Evolutionary conservation across 2,888 invertebrate genomes (phyloP).

Genomic region (Nomada fucata): DNA sequence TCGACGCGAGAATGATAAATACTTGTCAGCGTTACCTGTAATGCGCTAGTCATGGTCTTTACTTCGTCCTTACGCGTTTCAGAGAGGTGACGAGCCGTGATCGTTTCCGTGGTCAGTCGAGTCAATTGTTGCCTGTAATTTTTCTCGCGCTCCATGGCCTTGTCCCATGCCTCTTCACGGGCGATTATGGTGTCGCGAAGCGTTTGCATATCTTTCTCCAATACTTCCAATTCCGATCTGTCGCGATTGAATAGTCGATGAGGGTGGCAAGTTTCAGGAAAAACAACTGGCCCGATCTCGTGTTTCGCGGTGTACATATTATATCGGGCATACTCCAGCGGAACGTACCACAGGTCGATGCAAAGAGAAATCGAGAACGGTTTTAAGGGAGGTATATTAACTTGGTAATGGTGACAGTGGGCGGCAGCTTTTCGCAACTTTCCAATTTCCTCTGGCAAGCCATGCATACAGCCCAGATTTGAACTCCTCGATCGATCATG

Average conservation of each 20-base stretch:
- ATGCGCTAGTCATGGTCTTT: constrained; percentile 52
- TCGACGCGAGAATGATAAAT: neutral
- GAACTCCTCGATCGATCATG: constrained; percentile 60
- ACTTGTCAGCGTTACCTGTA: constrained; percentile 19
- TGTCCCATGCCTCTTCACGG: constrained; percentile 76
- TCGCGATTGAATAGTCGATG: neutral
- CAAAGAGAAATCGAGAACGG: no score
- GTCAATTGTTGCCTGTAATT: constrained; percentile 78
- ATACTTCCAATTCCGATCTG: constrained; percentile 77
- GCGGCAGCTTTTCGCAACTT: constrained; percentile 60
- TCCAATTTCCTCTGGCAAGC: constrained; percentile 71
- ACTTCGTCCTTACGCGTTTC: constrained; percentile 77
- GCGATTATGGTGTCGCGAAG: constrained; percentile 76
- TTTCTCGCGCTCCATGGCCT: constrained; percentile 76
- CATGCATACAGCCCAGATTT: constrained; percentile 71
- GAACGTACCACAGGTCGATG: neutral
- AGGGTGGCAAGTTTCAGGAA: no score
- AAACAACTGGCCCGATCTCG: no score
- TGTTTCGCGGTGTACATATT: neutral
- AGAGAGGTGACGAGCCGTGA: constrained; percentile 76
- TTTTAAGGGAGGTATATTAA: constrained; percentile 44
- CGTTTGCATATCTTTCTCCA: constrained; percentile 77
- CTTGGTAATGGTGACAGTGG: constrained; percentile 76
- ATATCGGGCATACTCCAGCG: neutral
- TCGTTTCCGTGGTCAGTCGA: constrained; percentile 76